Percentiles rank a stretch among this genome's conserved stretches.
These are phyloP conservation scores for Volucella inflata DNA, from an alignment of 2,888 invertebrate species.

Conservation along the genomic window DNA sequence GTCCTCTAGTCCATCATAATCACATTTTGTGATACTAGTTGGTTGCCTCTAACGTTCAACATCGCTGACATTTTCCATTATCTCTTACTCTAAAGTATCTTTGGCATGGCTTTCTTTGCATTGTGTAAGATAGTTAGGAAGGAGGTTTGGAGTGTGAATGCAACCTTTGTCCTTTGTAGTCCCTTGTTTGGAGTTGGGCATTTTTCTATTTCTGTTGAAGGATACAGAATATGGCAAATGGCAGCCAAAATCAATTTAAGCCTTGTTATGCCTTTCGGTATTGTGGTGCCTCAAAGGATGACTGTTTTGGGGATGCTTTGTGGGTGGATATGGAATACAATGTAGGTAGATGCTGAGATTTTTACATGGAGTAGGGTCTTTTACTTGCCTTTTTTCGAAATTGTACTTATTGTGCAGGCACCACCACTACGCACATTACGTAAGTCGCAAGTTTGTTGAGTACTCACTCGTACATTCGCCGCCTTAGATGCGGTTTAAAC, in stretches of 20 bases:
- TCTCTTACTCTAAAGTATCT: conserved; percentile 38
- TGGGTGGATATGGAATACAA: neutral
- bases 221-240: conserved; percentile 39
- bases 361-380: too few species aligned
- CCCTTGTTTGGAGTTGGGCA: neutral
- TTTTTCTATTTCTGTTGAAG: conserved; percentile 30
- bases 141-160: conserved; percentile 13
- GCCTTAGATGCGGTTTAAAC: too few species aligned
- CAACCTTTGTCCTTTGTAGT: conserved; percentile 52
- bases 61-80: conserved; percentile 73
- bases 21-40: conserved; percentile 66
- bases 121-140: too few species aligned
- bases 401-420: too few species aligned
- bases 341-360: neutral
- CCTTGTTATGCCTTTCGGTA: conserved; percentile 54
- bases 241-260: conserved; percentile 65
- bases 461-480: too few species aligned
- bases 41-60: conserved; percentile 40
- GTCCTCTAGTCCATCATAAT: conserved; percentile 72
- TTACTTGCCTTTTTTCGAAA: too few species aligned
- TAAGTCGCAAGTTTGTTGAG: too few species aligned
- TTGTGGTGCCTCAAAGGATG: conserved; percentile 35
- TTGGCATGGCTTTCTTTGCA: conserved; percentile 21
- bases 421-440: too few species aligned
- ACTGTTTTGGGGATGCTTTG: neutral